Conservation (phyloP, 1,140 invertebrate species). For the Apis cerana region DNA sequence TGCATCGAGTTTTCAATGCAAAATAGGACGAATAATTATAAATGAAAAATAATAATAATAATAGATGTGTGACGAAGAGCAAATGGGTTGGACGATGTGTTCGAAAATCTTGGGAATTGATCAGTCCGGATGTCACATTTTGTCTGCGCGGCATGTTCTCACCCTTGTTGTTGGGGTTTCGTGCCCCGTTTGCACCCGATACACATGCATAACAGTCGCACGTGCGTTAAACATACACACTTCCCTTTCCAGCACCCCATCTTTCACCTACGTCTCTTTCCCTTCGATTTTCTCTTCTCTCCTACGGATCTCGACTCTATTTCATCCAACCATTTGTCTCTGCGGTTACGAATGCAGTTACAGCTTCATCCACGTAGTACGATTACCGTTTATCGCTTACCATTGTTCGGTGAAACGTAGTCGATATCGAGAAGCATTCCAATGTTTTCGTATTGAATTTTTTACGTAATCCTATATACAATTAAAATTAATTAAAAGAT, state of each 20-base stretch:
- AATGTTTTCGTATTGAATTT: too few species aligned
- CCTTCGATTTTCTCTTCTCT: not conserved
- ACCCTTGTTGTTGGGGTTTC: constrained; percentile 65
- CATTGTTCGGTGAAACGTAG: not conserved
- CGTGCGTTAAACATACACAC: constrained; percentile 45
- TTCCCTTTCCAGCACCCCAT: constrained; percentile 6
- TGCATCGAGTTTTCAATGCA: too few species aligned
- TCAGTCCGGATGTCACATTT: constrained; percentile 68
- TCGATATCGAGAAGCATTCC: not conserved
- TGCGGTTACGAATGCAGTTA: constrained; percentile 67
- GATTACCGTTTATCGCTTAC: constrained; percentile 27
- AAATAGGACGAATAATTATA: too few species aligned
- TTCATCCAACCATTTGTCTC: constrained; percentile 71
- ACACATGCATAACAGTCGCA: constrained; percentile 60
- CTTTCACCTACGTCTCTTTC: not conserved
- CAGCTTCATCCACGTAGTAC: constrained; percentile 28
- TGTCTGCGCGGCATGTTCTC: constrained; percentile 60
- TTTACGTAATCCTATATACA: too few species aligned
- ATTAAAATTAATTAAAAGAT: too few species aligned
- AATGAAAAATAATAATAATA: not conserved
- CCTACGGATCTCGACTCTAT: constrained; percentile 1
- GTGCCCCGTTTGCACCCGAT: constrained; percentile 60
- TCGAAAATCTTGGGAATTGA: constrained; percentile 63
- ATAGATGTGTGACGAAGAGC: not conserved
- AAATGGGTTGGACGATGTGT: constrained; percentile 38